phyloP scores from a whole-genome alignment of 2,888 invertebrate species.

The Drosophila atripex region DNA sequence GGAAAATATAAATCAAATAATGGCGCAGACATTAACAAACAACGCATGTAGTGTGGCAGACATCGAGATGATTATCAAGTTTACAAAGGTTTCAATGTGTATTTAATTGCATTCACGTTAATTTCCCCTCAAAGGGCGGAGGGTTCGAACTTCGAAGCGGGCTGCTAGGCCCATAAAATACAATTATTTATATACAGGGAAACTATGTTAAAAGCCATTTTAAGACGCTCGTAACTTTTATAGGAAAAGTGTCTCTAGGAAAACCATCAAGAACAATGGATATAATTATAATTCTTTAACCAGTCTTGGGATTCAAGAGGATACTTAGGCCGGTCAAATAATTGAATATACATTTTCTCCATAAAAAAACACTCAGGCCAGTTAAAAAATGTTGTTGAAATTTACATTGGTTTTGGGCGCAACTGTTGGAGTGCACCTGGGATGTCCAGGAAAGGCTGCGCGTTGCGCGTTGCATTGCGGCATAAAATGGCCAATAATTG shows the following conservation, averaged over 20 bases:
- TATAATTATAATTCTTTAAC: no score
- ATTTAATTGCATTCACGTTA: conserved; percentile 39
- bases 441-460: conserved; percentile 25
- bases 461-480: conserved; percentile 22
- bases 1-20: conserved; percentile 55
- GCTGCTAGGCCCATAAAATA: neutral
- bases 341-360: neutral
- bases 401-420: conserved; percentile 25
- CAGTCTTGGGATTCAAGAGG: neutral
- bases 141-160: neutral
- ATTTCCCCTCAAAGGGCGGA: conserved; percentile 5
- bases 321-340: neutral
- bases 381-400: conserved; percentile 24
- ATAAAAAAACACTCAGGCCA: neutral
- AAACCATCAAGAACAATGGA: no score
- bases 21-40: conserved; percentile 53
- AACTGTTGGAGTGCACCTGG: conserved; percentile 10
- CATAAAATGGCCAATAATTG: conserved; percentile 38
- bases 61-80: conserved; percentile 40
- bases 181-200: conserved; percentile 1
- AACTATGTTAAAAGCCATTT: neutral
- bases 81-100: conserved; percentile 41
- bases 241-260: conserved; percentile 1
- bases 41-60: conserved; percentile 39
- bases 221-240: neutral